These are phyloP conservation scores for Oceanites oceanicus DNA, from an alignment of 2,113 vertebrate species.

Conservation along the genomic window DNA sequence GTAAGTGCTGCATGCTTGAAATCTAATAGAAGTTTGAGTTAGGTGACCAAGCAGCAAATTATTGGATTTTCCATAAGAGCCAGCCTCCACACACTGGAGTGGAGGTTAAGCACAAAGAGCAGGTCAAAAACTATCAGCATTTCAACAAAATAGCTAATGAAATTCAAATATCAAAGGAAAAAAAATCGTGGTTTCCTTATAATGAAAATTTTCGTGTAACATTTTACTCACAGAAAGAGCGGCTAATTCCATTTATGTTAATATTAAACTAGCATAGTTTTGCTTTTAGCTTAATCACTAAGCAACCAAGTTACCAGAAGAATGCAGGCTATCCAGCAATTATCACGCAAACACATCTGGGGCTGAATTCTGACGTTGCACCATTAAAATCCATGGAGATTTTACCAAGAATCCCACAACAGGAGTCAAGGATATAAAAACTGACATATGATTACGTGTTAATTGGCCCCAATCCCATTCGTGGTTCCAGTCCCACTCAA, in stretches of 20 bases:
- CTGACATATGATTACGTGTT: background rate
- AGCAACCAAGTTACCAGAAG: constrained; percentile 39
- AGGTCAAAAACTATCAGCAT: background rate
- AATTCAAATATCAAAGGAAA: background rate
- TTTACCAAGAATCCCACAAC: background rate
- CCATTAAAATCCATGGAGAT: constrained; percentile 35
- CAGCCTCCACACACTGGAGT: background rate
- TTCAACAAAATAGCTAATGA: background rate
- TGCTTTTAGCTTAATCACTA: constrained; percentile 37
- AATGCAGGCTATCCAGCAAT: background rate
- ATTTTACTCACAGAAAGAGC: background rate
- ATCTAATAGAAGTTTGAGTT: background rate
- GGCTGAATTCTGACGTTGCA: background rate
- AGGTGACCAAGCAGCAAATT: background rate
- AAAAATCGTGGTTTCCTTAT: background rate
- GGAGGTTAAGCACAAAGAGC: background rate
- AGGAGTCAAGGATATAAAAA: constrained; percentile 23
- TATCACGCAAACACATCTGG: background rate
- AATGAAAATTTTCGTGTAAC: background rate
- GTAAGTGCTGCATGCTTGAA: background rate
- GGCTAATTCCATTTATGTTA: constrained; percentile 19
- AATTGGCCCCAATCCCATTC: constrained; percentile 37
- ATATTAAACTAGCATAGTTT: constrained; percentile 21
- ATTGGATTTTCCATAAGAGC: background rate
- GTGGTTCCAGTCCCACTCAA: constrained; percentile 6